Evolutionary conservation across 2,113 vertebrate species (phyloP).

Genomic region (Eclectus roratus): DNA sequence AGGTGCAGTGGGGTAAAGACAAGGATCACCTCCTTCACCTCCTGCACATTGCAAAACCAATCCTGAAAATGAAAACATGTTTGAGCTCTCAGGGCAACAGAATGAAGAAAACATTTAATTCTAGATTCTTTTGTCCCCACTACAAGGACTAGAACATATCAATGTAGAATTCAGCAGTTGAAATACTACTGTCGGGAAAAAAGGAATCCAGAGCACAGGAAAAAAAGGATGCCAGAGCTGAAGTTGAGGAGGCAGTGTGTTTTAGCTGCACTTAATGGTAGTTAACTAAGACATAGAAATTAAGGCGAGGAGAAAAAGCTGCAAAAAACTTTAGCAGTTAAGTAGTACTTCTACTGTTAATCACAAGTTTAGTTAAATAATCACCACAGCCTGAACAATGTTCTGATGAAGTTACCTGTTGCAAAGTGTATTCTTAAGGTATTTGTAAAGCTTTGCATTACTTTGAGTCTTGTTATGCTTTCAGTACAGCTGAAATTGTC

Average conservation of each 20-base stretch:
- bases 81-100: background rate
- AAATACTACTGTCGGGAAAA: background rate
- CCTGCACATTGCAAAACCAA: background rate
- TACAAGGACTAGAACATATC: background rate
- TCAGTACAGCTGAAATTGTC: background rate
- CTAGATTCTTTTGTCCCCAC: background rate
- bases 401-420: background rate
- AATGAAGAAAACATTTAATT: background rate
- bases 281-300: background rate
- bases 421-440: background rate
- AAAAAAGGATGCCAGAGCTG: background rate
- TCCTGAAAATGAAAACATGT: background rate
- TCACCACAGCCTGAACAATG: background rate
- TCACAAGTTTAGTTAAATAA: background rate
- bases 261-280: background rate
- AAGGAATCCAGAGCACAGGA: background rate
- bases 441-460: background rate
- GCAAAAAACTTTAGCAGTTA: background rate
- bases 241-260: background rate
- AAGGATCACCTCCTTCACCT: background rate
- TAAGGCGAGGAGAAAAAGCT: rapidly evolving
- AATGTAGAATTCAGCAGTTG: background rate
- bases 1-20: background rate
- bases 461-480: background rate
- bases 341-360: background rate